Evolutionary conservation across 2,888 invertebrate genomes (phyloP), one percentile per base, ranked within the genome.

Genomic region (Scaptomyza polygonia): DNA sequence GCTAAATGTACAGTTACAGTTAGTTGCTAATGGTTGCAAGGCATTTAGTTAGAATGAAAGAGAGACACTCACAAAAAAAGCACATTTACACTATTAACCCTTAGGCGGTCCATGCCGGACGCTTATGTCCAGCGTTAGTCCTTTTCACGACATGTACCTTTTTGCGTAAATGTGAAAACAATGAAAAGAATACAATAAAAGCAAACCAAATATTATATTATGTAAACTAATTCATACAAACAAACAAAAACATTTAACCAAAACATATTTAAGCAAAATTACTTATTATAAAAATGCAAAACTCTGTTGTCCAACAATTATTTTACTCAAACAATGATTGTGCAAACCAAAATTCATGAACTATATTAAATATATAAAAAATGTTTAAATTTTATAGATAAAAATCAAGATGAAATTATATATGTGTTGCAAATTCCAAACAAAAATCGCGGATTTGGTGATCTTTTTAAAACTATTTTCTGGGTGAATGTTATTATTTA

Each of bases 61-160:
- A 36, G 18, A 43, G 42, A 32, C 18, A 42, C 42, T n/a, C n/a
- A 58, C 12, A 34, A 42, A 27, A 53, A 39, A 39, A n/a, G n/a
- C 16, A 39, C 39, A 27, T 27, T 42, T 32, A 49, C 34, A 65
- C 47, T 44, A 66, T 75, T 66, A 48, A 65, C 55, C 62, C 73
- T 42, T 55, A 64, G 64, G 34, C 59, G 34, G 59, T 58, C 80
- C 72, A 63, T 66, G 44, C 40, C 44, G 74, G 55, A 52, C 45
- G 48, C 47, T 67, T 56, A 57, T 73, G 68, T 49, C 67, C 79
- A 74, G 75, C 52, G 53, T 76, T 78, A 85, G 79, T 86, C 89
- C 79, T 88, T 84, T 88, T 88, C 89, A 84, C 84, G 68, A 78
- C 68, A 88, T 76, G 89, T 89, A 88, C 89, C 88, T 89, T 79